Evolutionary conservation across 1,140 invertebrate genomes (phyloP), one percentile per base, ranked within the genome.

Genomic region (Leptoteleia sp.): DNA sequence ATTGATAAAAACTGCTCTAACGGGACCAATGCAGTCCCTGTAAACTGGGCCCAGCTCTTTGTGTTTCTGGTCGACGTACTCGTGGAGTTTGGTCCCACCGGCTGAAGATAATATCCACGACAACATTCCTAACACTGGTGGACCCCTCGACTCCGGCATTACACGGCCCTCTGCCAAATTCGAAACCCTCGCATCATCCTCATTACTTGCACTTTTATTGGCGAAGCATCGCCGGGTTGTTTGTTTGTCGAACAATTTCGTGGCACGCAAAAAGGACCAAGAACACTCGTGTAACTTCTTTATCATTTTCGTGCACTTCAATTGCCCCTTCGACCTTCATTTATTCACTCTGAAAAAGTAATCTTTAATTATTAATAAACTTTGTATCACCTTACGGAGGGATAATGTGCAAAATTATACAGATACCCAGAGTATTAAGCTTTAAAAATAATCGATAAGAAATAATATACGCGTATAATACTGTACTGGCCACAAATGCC

Each of bases 1-100:
- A 40, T 92, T 92, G 3, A 96, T 86, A 82, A 96, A 96, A 33
- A 96, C 91, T 4, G 92, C 91, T 64, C 92, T 89, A 11, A 92
- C 88, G 1, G 91, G 90, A n/a, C 93, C 93, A 7, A 96, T 85
- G 9, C 89, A 90, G 83, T 96, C 95, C 4, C 90, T 88, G 87
- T 94, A 97, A 71, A 97, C 92, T 0, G 93, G 91, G 1, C 96
- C 96, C 55, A 95, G 87, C 83, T 94, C 78, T 59, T 90, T 89
- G 85, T 97, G 96, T 9, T 93, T 89, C 12, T 82, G 82, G 83
- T 96, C 93, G 19, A 96, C 92, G 82, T 95, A 95, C 81, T 93
- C 90, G 83, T 96, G 94, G 2, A 95, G 84, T 15, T 87, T 90
- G 3, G 80, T 64, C 1, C 88, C 82, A 2, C 85, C 82, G 1